Percentiles rank a stretch among this genome's conserved stretches.
phyloP scores from a whole-genome alignment of 2,797 vertebrate species.

The Sebastes goodei region DNA sequence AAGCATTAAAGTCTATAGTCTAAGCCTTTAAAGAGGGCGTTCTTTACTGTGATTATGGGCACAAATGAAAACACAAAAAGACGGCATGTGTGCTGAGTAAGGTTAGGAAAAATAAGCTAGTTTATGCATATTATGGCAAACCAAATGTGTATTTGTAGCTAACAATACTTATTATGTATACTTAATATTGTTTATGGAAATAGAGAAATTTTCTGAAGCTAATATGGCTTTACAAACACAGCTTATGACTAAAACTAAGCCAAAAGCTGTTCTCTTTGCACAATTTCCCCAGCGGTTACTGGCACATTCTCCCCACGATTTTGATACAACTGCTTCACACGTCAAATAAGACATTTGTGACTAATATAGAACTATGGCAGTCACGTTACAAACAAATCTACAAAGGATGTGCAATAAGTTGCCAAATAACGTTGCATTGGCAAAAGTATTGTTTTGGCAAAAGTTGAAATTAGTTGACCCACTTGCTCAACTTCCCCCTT shows the following conservation, averaged over 20 bases:
- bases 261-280: not conserved
- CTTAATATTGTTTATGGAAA: slow-evolving; percentile 30
- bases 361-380: not conserved
- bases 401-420: too few relatives aligned
- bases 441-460: too few relatives aligned
- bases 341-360: not conserved
- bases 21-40: slow-evolving; percentile 38
- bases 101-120: slow-evolving; percentile 10
- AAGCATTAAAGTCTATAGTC: slow-evolving; percentile 30
- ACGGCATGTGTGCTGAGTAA: not conserved
- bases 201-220: slow-evolving; percentile 6
- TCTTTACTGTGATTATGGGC: slow-evolving; percentile 41
- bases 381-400: not conserved
- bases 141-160: not conserved
- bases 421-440: too few relatives aligned
- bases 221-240: slow-evolving; percentile 8
- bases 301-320: not conserved
- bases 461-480: too few relatives aligned
- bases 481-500: too few relatives aligned
- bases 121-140: not conserved
- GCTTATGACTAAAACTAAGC: not conserved
- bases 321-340: not conserved
- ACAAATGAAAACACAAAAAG: slow-evolving; percentile 16
- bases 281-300: not conserved
- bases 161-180: slow-evolving; percentile 16